Conservation (phyloP, 2,888 invertebrate species). For the Bruchidius siliquastri region DNA sequence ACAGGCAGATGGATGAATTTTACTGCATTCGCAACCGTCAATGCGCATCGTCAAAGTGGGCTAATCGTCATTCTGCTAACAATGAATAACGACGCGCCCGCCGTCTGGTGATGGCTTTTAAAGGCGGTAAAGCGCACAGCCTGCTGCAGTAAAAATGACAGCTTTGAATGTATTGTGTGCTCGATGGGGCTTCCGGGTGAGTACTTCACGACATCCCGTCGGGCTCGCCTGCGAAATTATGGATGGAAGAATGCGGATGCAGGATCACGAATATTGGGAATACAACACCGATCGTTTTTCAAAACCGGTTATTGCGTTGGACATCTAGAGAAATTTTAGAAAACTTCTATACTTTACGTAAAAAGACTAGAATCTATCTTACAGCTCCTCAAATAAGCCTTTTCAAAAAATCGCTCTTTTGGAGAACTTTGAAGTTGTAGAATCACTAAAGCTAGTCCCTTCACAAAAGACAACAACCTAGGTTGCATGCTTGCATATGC, state of each 20-base stretch:
- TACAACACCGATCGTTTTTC: too few species aligned
- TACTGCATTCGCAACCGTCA: not conserved
- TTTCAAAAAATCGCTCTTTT: too few species aligned
- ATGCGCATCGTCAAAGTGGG: not conserved
- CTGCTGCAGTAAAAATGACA: not conserved
- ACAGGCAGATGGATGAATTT: not conserved
- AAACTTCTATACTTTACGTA: too few species aligned
- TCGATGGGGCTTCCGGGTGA: not conserved
- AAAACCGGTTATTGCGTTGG: too few species aligned
- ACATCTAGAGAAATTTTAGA: too few species aligned
- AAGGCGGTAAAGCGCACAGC: not conserved
- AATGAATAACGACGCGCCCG: not conserved
- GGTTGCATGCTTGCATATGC: not conserved
- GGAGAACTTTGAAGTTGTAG: too few species aligned
- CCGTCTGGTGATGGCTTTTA: not conserved
- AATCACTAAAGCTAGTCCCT: not conserved
- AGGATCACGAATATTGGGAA: not conserved
- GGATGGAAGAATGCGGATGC: not conserved
- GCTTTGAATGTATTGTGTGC: not conserved
- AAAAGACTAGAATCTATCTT: too few species aligned
- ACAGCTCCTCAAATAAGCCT: too few species aligned
- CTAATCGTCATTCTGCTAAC: not conserved
- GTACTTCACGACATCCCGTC: not conserved
- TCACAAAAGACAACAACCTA: not conserved
- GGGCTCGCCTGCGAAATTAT: not conserved